Evolutionary conservation across 2,888 invertebrate genomes (phyloP), one percentile per base, ranked within the genome.

Genomic region (Anarsia innoxiella): DNA sequence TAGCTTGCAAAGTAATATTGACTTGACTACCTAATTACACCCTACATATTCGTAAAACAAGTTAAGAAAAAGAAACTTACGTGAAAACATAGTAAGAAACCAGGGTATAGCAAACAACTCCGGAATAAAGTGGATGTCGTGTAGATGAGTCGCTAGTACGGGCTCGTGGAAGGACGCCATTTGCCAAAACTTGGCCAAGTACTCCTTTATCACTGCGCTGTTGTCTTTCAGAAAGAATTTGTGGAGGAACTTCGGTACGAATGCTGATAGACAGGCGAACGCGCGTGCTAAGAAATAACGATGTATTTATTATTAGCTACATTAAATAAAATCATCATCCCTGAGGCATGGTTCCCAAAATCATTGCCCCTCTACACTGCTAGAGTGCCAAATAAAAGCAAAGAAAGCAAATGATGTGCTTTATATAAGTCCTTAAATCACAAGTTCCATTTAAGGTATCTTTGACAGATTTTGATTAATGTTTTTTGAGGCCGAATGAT

Each of bases 21-120:
- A n/a, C n/a, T n/a, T n/a, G n/a, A n/a, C n/a, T n/a, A n/a, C n/a
- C n/a, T n/a, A n/a, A n/a, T n/a, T n/a, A n/a, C n/a, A n/a, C n/a
- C n/a, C n/a, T n/a, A n/a, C n/a, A n/a, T n/a, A n/a, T n/a, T n/a
- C n/a, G n/a, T n/a, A n/a, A n/a, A n/a, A n/a, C n/a, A 33, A 33
- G 14, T 23, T 26, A 1, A 36, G 12, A 15, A 11, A 23, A 36
- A 27, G 3, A 10, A 26, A 89, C 93, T 91, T 82, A 97, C 97
- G 97, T 40, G 97, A 97, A 83, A 97, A 99, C 95, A 99, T 97
- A 3, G 98, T 99, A 23, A 99, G 86, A 71, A 98, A 99, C 99
- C 99, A 99, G 0, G 99, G 98, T 70, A 99, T 99, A 12, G 99
- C 97, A 77, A 98, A 99, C 10, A 99, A 86, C 75, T 99, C 98